Percentiles rank a stretch among this genome's conserved stretches.
phyloP scores from a whole-genome alignment of 2,888 invertebrate genomes.

The Vesta saturnalis region DNA sequence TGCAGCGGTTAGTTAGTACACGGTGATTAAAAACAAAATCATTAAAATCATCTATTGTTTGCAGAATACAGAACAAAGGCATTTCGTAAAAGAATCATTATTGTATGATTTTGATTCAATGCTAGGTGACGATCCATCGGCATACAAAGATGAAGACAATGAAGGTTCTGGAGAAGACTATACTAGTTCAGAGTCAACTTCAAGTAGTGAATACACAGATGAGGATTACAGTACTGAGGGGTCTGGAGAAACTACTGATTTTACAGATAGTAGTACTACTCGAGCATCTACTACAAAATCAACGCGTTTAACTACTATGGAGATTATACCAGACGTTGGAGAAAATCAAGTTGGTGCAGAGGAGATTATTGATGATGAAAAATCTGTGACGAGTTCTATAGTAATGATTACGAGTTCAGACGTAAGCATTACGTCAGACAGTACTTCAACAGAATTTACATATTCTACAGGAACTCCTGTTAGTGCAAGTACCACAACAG shows the following conservation, averaged over 20 bases:
- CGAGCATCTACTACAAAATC: conserved; percentile 15
- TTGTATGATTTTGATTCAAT: conserved; percentile 13
- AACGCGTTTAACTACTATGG: background rate
- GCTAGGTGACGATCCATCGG: conserved; percentile 1
- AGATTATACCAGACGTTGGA: background rate
- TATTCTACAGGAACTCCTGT: conserved; percentile 16
- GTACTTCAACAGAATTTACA: background rate
- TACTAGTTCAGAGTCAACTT: conserved; percentile 24
- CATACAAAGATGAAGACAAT: background rate
- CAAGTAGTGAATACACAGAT: conserved; percentile 13
- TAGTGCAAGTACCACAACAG: conserved; percentile 35
- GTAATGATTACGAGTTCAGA: conserved; percentile 22
- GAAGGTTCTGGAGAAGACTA: conserved; percentile 53
- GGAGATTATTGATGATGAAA: background rate
- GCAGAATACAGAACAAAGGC: too few species aligned
- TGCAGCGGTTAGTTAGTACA: too few species aligned
- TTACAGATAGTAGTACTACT: conserved; percentile 11
- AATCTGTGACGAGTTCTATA: background rate
- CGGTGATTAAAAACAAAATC: too few species aligned
- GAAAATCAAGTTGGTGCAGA: conserved; percentile 4
- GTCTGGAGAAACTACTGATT: conserved; percentile 8
- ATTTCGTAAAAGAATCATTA: conserved; percentile 9
- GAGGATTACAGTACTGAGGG: conserved; percentile 23
- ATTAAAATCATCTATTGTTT: too few species aligned
- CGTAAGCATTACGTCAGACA: background rate